Evolutionary conservation across 2,888 invertebrate species (phyloP).

Genomic region (Malthinus seriepunctatus): DNA sequence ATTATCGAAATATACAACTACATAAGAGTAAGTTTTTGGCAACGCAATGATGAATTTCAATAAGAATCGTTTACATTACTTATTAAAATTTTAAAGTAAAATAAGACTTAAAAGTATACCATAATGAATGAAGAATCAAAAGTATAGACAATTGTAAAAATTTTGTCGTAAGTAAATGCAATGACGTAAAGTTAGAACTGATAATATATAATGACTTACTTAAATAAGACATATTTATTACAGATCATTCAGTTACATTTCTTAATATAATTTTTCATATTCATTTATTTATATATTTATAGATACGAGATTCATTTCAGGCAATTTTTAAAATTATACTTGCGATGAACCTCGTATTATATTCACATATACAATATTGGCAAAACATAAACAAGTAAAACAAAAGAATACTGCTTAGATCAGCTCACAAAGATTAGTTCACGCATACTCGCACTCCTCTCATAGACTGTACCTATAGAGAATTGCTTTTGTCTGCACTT

Average conservation of each 20-base stretch:
- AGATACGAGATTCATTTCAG: conserved; percentile 53
- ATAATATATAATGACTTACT: conserved; percentile 7
- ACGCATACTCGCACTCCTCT: conserved; percentile 40
- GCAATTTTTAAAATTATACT: conserved; percentile 45
- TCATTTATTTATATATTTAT: conserved; percentile 54
- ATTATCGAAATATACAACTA: too few species aligned
- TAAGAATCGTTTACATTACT: too few species aligned
- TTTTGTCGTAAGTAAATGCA: too few species aligned
- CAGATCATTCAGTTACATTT: conserved; percentile 53
- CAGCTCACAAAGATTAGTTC: conserved; percentile 50
- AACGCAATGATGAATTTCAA: too few species aligned
- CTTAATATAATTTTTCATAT: conserved; percentile 51
- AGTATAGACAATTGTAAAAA: too few species aligned
- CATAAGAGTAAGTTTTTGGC: too few species aligned
- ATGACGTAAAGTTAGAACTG: conserved; percentile 2
- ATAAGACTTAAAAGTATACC: too few species aligned
- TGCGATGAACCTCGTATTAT: conserved; percentile 46
- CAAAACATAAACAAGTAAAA: conserved; percentile 44
- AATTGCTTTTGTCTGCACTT: conserved; percentile 51
- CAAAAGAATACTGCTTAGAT: conserved; percentile 52
- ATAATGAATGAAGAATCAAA: too few species aligned
- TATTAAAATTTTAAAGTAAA: too few species aligned
- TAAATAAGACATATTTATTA: conserved; percentile 53
- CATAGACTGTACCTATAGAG: conserved; percentile 44
- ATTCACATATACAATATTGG: conserved; percentile 52